Evolutionary conservation across 1,140 invertebrate species (phyloP), one percentile per base, ranked within the genome.

Genomic region (Parasteatoda tepidariorum): DNA sequence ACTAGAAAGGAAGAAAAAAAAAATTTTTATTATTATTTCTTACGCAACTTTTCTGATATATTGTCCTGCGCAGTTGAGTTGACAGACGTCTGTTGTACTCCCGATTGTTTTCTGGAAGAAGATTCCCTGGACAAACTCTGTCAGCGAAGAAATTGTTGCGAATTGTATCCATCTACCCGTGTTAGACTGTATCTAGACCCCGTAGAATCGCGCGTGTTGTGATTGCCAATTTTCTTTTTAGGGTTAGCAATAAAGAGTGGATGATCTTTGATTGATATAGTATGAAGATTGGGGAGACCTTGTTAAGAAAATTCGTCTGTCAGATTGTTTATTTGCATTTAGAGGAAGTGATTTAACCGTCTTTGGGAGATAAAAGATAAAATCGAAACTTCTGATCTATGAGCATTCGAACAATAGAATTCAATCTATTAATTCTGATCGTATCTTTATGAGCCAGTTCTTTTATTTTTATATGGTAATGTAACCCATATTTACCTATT

Each of bases 101-200:
- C 26, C 26, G 66, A 68, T 68, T 68, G 66, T 68, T 34, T 66
- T 66, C 34, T 31, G 24, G 33, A 38, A 38, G 38, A 48, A 18
- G 38, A 33, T 38, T 68, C 18, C 24, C 34, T 22, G n/a, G 38
- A 34, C 64, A 31, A 11, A 13, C 18, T 18, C 22, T 68, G 66
- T 68, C 66, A 68, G 66, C 11, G 38, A 11, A 68, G 66, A 68
- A 38, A 68, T 61, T 61, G 57, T 26, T 26, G 28, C 57, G 57
- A 61, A 61, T 66, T 66, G n/a, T n/a, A n/a, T n/a, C n/a, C n/a
- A n/a, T n/a, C n/a, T n/a, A n/a, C n/a, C n/a, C 30, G 3, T 33
- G 18, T 7, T 48, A 48, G 62, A 24, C 62, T 33, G 31, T 66
- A 66, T 66, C 30, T 31, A 28, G 31, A 33, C 62, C 62, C 18